Conservation (phyloP, 2,797 vertebrate species). For the Clamator glandarius region DNA sequence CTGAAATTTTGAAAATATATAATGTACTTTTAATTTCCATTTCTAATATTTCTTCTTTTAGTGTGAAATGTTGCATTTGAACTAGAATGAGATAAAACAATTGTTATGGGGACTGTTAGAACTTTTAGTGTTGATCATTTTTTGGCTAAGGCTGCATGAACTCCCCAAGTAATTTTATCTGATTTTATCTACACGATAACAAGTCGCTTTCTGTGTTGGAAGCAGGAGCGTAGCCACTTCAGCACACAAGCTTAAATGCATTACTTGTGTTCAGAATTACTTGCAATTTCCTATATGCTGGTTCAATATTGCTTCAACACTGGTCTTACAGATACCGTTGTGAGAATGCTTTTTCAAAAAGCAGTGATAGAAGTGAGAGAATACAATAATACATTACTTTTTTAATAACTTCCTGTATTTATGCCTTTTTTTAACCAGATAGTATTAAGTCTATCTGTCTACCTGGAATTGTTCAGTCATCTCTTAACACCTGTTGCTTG, state of each 20-base stretch:
- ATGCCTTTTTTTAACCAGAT: background rate
- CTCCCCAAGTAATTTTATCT: background rate
- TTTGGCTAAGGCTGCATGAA: background rate
- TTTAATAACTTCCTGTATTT: background rate
- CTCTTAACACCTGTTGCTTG: background rate
- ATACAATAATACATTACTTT: background rate
- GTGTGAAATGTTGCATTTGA: background rate
- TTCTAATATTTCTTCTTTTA: background rate
- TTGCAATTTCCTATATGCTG: background rate
- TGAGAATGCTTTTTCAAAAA: background rate
- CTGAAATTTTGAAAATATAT: background rate
- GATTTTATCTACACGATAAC: background rate
- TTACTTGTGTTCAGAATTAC: background rate
- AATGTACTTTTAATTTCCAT: background rate
- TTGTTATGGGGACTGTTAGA: background rate
- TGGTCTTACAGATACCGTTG: background rate
- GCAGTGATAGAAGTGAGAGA: background rate
- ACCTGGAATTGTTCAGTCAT: background rate
- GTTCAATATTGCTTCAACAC: background rate
- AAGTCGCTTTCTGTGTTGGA: background rate
- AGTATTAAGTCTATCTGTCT: background rate
- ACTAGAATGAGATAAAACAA: background rate
- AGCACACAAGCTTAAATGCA: background rate
- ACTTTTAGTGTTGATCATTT: background rate
- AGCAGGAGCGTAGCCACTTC: background rate